Evolutionary conservation across 1,140 invertebrate species (phyloP), one percentile per base, ranked within the genome.

Genomic region (Heliconius nattereri): DNA sequence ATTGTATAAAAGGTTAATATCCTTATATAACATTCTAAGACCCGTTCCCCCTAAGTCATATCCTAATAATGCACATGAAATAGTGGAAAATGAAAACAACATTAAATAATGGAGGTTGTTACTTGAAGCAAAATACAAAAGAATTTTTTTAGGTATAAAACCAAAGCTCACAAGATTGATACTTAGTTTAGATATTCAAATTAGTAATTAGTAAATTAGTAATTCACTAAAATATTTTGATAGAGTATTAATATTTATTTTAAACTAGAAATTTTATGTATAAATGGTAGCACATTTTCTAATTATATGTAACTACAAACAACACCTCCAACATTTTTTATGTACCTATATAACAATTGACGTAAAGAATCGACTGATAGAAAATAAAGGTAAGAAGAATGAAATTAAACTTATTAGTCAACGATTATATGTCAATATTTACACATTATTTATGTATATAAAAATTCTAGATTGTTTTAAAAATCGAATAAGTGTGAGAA

Each of bases 31-130:
- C 71, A 20, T 49, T 76, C 75, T 76, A 76, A 71, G 75, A 76
- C 75, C 75, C 60, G 60, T 70, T 76, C 75, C 74, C 75, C 60
- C 45, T 45, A 76, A 45, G n/a, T 71, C 29, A 76, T 23, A 76
- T 49, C 37, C 75, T 71, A 76, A 45, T 29, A 76, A 76, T 76
- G 75, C 57, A 70, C 75, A 77, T 71, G 72, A 72, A n/a, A 76
- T 16, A 45, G 76, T 78, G 76, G 57, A 73, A 32, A 72, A 76
- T 83, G 73, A 80, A 40, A 54, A 72, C 76, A 81, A 83, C 82
- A 83, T 78, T 80, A 78, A 66, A 16, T 13, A 45, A 72, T 72
- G 70, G 77, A 49, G 72, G 57, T 49, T 29, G 23, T 66, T 66
- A 26, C 13, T 66, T 66, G 60, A 3, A 66, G 23, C 13, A 13